Base-by-base conservation (phyloP, 2,113 vertebrate genomes). In the Atractosteus spatula region DNA sequence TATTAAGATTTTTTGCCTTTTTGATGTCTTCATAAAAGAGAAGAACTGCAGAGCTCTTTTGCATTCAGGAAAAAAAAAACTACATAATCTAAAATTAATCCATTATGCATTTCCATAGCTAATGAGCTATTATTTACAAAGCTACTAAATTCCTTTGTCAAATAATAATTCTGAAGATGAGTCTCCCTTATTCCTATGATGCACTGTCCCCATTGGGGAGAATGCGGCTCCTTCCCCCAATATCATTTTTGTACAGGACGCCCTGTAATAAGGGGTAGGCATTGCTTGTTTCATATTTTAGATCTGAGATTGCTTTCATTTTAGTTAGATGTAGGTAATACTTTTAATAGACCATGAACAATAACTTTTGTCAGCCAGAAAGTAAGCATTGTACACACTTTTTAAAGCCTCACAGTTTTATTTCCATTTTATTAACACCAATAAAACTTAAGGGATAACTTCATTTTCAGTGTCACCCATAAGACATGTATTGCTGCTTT, bases 81-180 rank as follows among this genome's bases (percentile, higher is more conserved):
- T 51, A 51, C 71, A 73, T 73, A 72, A 71, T 76, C 76, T 54
- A 16, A 5, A 63, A 51, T 68, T 71, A 65, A 69, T 75, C 65
- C 76, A 66, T 79, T 79, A 79, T 77, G 73, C 73, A 77, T 83
- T 54, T 74, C 67, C 75, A 76, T 63, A 66, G 67, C 71, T 75
- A 78, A 70, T 68, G 66, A 68, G 70, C 66, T 74, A 16, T 29
- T 80, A 79, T 78, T 76, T 70, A 45, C 65, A 43, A 17, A 16
- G 66, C 66, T 62, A 62, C 41, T 63, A 12, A n/a, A 64, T 64
- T 47, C 62, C 29, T 67, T 62, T 51, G 62, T 63, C 44, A 55
- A 17, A 57, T 55, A 8, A 74, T 62, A 55, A 71, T 71, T 45
- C 8, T 13, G 0, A 59, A 45, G 59, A 62, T n/a, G 42, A 43